Evolutionary conservation across 2,888 invertebrate species (phyloP), one percentile per base, ranked within the genome.

Genomic region (Platycheirus albimanus): DNA sequence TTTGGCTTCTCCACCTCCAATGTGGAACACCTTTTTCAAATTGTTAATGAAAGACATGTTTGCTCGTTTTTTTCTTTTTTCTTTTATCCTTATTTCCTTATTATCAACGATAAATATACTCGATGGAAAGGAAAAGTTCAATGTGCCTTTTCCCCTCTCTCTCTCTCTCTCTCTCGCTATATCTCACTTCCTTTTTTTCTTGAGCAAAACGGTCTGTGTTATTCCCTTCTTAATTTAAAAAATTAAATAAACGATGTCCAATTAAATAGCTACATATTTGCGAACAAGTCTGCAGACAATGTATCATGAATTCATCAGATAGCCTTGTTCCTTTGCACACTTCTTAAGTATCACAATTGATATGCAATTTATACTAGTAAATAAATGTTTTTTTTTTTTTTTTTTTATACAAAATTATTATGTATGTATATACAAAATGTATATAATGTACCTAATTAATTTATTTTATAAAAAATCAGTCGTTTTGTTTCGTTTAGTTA

Each of bases 31-130:
- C 93, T 97, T 97, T 91, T 96, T 97, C 86, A 98, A 93, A 91
- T 96, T 97, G 89, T 95, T 97, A 88, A 97, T 94, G 92, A 98
- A 97, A 90, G 97, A 97, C 97, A 97, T 97, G 88, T 90, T 61
- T 7, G 28, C 41, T 7, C 8, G n/a, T 3, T 61, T 17, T 30
- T 30, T 20, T 13, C 24, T 24, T 24, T 6, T 24, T 24, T n/a
- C n/a, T 6, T 24, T 24, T 24, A 63, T 71, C 58, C 30, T 47
- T 43, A 61, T 61, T 71, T n/a, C n/a, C n/a, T n/a, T n/a, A n/a
- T n/a, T n/a, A n/a, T n/a, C n/a, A n/a, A n/a, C n/a, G n/a, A n/a
- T n/a, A 24, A 24, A 4, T 24, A 24, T 3, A 24, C 24, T 24
- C 3, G 6, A 4, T 24, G 24, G 24, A 49, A 49, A 43, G 33